Conservation (phyloP, 1,140 invertebrate species). For the Arctopsyche grandis region DNA sequence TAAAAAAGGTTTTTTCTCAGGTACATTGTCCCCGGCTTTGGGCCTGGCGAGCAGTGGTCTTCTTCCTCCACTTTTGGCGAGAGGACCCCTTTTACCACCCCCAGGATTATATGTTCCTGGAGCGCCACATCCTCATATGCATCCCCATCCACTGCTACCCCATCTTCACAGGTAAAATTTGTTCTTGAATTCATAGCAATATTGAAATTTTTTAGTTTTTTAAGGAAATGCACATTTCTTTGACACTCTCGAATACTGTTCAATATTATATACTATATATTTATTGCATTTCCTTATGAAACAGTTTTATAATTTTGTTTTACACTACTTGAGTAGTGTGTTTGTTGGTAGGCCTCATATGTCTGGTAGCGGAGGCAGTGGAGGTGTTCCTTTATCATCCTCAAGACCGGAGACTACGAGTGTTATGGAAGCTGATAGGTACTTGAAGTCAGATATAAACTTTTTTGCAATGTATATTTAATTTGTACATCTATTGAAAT, state of each 20-base stretch:
- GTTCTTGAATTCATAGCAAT: neutral
- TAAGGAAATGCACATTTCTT: neutral
- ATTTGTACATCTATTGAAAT: neutral
- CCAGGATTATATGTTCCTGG: slow-evolving; percentile 44
- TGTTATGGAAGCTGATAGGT: slow-evolving; percentile 71
- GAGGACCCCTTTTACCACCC: slow-evolving; percentile 56
- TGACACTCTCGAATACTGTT: neutral
- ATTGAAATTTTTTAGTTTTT: neutral
- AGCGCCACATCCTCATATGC: slow-evolving; percentile 57
- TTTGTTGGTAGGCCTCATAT: slow-evolving; percentile 40
- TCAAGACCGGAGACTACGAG: slow-evolving; percentile 64
- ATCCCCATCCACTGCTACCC: slow-evolving; percentile 57
- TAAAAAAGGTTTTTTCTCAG: slow-evolving; percentile 55
- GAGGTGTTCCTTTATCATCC: slow-evolving; percentile 53
- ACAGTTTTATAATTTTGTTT: slow-evolving; percentile 5
- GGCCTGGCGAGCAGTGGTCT: slow-evolving; percentile 66
- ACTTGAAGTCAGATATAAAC: slow-evolving; percentile 45
- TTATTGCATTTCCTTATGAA: neutral
- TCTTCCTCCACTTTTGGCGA: slow-evolving; percentile 63
- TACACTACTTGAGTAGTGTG: slow-evolving; percentile 25
- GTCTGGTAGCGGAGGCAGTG: slow-evolving; percentile 51
- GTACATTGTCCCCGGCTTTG: slow-evolving; percentile 65
- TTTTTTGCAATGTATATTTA: neutral
- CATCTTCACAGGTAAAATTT: slow-evolving; percentile 47
- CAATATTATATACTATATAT: neutral